A percentile compares a stretch with the other conserved stretches of the same genome.
Conservation (phyloP, 2,797 vertebrate species). For the Sparidentex hasta region DNA sequence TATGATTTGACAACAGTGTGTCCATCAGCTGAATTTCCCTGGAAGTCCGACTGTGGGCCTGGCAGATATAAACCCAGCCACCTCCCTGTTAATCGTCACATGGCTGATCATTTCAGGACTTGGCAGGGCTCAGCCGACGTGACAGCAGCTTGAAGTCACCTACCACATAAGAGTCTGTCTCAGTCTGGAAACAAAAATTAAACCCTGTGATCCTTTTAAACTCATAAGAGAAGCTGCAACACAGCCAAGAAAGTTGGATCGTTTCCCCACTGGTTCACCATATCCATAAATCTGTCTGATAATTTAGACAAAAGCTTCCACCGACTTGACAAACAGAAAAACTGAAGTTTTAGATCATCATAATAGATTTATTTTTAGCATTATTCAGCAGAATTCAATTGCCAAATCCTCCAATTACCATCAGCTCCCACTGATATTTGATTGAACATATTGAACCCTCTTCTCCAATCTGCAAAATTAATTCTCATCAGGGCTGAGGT, state of each 20-base stretch:
- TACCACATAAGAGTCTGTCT: conserved; percentile 27
- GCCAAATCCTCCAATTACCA: conserved; percentile 54
- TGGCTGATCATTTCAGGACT: conserved; percentile 49
- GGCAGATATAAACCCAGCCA: conserved; percentile 33
- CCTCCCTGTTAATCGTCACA: conserved; percentile 34
- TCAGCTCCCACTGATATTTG: conserved; percentile 54
- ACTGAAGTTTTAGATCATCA: conserved; percentile 23
- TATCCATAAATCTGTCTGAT: not conserved
- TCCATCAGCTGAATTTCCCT: conserved; percentile 29
- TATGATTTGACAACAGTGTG: conserved; percentile 60
- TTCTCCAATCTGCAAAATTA: conserved; percentile 65
- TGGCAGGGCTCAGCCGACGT: conserved; percentile 28
- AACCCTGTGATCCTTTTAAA: conserved; percentile 34
- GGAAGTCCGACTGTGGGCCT: conserved; percentile 6
- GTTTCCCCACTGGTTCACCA: conserved; percentile 12
- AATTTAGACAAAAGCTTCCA: conserved; percentile 20
- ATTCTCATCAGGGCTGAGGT: conserved; percentile 72
- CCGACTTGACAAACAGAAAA: conserved; percentile 5
- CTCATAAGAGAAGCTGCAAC: conserved; percentile 4
- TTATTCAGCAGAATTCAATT: conserved; percentile 64
- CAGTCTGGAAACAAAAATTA: conserved; percentile 40
- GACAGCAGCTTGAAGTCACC: conserved; percentile 43
- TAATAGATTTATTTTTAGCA: conserved; percentile 39
- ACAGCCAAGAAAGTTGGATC: not conserved
- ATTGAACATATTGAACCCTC: conserved; percentile 54